phyloP scores from a whole-genome alignment of 2,888 invertebrate genomes.

The Dioctria linearis region DNA sequence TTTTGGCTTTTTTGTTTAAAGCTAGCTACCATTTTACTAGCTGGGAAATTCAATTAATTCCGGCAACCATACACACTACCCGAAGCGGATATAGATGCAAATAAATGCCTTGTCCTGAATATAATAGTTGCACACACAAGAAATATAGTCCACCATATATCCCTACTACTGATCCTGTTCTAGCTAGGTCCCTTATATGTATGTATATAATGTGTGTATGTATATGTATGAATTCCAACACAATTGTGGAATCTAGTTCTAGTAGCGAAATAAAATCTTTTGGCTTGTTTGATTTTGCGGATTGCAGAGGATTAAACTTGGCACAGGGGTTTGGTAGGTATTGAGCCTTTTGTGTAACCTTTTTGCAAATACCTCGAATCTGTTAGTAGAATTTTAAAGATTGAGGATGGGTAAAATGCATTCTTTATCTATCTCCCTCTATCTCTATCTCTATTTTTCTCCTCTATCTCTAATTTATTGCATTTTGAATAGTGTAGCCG shows the following conservation, averaged over 20 bases:
- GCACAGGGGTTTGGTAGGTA: slow-evolving; percentile 3
- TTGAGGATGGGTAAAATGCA: slow-evolving; percentile 39
- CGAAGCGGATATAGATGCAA: slow-evolving; percentile 41
- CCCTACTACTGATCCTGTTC: no score
- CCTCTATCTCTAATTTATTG: background rate
- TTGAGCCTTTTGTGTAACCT: slow-evolving; percentile 40
- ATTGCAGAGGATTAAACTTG: slow-evolving; percentile 52
- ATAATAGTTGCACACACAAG: slow-evolving; percentile 18
- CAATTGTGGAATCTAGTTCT: background rate
- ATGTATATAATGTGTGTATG: background rate
- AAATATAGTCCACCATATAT: slow-evolving; percentile 4
- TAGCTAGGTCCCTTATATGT: no score
- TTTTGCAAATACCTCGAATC: background rate
- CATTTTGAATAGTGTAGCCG: background rate
- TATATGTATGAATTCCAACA: background rate
- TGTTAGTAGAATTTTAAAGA: slow-evolving; percentile 28
- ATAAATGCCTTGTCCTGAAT: slow-evolving; percentile 38
- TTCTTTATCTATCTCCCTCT: background rate
- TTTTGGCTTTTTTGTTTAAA: slow-evolving; percentile 52
- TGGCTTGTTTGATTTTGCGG: slow-evolving; percentile 50
- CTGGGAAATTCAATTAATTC: slow-evolving; percentile 53
- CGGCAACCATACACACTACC: slow-evolving; percentile 14
- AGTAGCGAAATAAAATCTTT: slow-evolving; percentile 41
- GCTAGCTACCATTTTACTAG: slow-evolving; percentile 38
- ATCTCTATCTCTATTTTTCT: no score